Percentiles rank a stretch among this genome's conserved stretches.
phyloP scores from a whole-genome alignment of 2,797 vertebrate species.

The Lepilemur septentrionalis region DNA sequence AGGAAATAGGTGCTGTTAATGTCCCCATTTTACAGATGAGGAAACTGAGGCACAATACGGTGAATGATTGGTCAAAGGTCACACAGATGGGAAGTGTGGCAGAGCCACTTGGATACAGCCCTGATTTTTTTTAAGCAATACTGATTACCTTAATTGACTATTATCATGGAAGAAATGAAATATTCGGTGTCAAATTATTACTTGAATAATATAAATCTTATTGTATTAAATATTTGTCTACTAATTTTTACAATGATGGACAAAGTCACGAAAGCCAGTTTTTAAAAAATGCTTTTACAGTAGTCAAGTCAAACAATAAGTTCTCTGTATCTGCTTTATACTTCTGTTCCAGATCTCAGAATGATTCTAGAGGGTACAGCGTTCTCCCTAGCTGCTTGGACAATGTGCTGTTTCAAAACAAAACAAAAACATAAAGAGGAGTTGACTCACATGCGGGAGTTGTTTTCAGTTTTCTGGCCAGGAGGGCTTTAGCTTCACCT shows the following conservation, averaged over 20 bases:
- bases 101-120: not conserved
- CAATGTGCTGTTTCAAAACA: not conserved
- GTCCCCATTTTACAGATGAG: not conserved
- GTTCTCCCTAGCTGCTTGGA: not conserved
- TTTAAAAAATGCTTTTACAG: not conserved
- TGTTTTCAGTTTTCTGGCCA: conserved; percentile 89
- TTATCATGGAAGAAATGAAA: not conserved
- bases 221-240: not conserved
- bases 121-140: not conserved
- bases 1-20: not conserved
- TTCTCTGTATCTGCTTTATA: not conserved
- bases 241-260: not conserved
- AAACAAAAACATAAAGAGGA: not conserved
- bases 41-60: not conserved
- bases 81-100: not conserved
- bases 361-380: not conserved
- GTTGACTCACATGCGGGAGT: conserved; percentile 84
- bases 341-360: not conserved
- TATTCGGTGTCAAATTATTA: not conserved
- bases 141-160: not conserved
- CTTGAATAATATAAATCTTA: not conserved
- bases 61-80: not conserved
- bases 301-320: not conserved
- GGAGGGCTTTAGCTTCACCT: conserved; percentile 85
- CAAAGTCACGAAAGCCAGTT: not conserved